Base-by-base conservation (phyloP, 2,888 invertebrate species). In the Pristionchus entomophagus region DNA sequence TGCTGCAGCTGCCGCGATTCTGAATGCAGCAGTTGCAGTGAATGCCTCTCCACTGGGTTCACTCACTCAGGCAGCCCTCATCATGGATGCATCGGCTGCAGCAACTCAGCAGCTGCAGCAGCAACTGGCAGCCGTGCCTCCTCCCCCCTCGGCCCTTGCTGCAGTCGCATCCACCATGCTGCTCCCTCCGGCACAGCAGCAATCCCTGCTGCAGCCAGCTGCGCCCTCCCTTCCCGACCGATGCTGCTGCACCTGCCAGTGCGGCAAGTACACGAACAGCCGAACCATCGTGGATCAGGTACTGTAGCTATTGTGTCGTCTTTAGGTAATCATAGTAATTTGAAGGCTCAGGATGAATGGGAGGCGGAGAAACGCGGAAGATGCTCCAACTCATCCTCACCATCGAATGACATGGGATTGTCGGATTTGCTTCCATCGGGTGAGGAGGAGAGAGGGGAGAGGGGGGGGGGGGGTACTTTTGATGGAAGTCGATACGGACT, bases 231-330 rank as follows among this genome's bases (percentile, higher is more conserved):
- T 32, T 35, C 59, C 88, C 22, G 86, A 86, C 14, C 84, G 85
- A 49, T 91, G 90, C 45, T 80, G 86, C 10, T 91, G 90, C 86
- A 87, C 87, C 6, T 91, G 90, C 65, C 41, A 49, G 0, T 93
- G 93, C 85, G 93, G 93, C 0, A 86, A 92, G 5, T 93, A 93
- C 84, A 91, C 91, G 5, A 88, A 88, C 12, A 91, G 91, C 29
- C 69, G 89, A 12, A 88, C 87, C 26, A 93, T 93, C 86, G 92
- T 93, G 19, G 93, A 93, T 73, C 91, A 92, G 84, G 91, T 91
- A 59, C 26, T 4, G 69, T 77, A 8, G 41, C 22, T 41, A 29
- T 35, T 26, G 77, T 38, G 65, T 1, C 38, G 38, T 69, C 10
- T 6, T 4, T 12, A 2, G 77, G 29, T 35, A 22, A 49, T 17